These are phyloP conservation scores for Diuraphis noxia DNA, from an alignment of 1,140 invertebrate genomes.

Conservation along the genomic window DNA sequence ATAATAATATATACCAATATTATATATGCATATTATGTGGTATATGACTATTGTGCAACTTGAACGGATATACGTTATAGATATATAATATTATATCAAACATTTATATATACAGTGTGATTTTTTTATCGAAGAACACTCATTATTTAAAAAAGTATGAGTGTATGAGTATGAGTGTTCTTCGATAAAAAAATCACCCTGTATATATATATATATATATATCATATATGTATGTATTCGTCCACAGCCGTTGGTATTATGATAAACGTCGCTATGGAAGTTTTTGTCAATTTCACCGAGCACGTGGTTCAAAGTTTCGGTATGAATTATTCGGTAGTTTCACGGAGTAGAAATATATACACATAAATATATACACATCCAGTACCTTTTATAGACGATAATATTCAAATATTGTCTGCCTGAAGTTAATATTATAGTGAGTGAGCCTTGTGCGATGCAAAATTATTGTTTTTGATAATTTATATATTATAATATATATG, in stretches of 20 bases:
- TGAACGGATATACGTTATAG: background rate
- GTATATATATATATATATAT: too few relatives aligned
- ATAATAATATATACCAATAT: background rate
- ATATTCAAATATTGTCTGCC: background rate
- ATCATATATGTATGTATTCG: background rate
- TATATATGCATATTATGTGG: background rate
- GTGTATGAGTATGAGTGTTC: too few relatives aligned
- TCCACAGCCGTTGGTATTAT: background rate
- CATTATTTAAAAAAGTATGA: too few relatives aligned
- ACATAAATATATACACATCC: too few relatives aligned
- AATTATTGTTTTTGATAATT: background rate
- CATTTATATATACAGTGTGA: too few relatives aligned
- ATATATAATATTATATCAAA: background rate
- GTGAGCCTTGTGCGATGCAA: background rate
- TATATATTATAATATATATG: background rate
- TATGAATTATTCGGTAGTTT: background rate
- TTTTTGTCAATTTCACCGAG: background rate
- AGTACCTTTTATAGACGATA: too few relatives aligned
- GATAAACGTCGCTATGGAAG: background rate
- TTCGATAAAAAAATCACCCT: too few relatives aligned
- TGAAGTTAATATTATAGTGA: background rate
- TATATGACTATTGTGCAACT: background rate
- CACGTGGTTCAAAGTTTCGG: background rate
- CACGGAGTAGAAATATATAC: background rate
- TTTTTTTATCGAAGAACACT: too few relatives aligned